A percentile compares a stretch with the other conserved stretches of the same genome.
These are phyloP conservation scores for Crotalus horridus DNA, from an alignment of 2,113 vertebrate species.

Conservation along the genomic window DNA sequence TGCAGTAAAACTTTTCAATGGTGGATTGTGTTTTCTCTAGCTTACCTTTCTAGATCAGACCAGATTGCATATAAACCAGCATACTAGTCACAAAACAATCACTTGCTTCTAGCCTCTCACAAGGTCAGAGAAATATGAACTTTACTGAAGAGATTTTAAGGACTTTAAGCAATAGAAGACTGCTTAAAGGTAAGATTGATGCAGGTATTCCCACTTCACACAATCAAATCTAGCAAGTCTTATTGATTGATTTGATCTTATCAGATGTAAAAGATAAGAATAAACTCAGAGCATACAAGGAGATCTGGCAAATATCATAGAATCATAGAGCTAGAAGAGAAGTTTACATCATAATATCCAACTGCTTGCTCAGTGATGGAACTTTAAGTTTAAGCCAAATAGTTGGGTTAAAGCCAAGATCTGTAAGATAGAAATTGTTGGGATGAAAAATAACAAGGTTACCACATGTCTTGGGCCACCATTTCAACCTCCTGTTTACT, in stretches of 20 bases:
- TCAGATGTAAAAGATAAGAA: background rate
- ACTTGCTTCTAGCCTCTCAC: background rate
- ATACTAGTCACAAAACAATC: no score
- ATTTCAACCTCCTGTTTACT: background rate
- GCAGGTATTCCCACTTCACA: background rate
- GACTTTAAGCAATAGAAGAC: background rate
- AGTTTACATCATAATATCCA: background rate
- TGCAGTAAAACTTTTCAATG: no score
- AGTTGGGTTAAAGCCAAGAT: background rate
- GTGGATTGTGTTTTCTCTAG: no score
- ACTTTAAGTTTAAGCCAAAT: background rate
- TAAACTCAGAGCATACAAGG: background rate
- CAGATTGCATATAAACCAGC: no score
- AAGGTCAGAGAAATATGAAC: background rate
- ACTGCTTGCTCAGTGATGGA: background rate
- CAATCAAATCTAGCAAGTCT: background rate
- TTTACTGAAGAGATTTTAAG: background rate
- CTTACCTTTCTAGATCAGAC: no score
- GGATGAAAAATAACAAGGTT: background rate
- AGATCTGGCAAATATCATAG: background rate
- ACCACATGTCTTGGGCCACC: background rate
- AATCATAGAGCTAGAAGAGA: background rate
- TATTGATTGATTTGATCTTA: background rate
- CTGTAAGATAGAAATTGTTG: background rate
- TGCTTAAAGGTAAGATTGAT: background rate